Evolutionary conservation across 2,113 vertebrate genomes (phyloP), one percentile per base, ranked within the genome.

Genomic region (Ia io): DNA sequence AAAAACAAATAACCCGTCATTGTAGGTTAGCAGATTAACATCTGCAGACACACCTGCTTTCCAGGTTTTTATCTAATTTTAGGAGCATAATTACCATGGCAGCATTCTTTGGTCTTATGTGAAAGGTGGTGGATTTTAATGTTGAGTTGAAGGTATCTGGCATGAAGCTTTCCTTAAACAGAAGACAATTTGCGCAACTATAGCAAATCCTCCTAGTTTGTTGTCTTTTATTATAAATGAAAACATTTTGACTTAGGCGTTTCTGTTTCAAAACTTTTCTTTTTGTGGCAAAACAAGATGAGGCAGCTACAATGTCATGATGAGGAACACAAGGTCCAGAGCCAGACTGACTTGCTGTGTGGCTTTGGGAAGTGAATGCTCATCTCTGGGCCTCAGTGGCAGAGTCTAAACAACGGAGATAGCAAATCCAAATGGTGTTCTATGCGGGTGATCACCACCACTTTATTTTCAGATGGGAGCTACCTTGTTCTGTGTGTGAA

Each of bases 161-260:
- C n/a, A 11, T 16, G 65, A 94, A 56, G 61, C 74, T 73, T 88
- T 53, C 47, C 11, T 90, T 30, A 91, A 22, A 69, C n/a, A 74
- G 73, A 88, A 85, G 13, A 83, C 53, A 71, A 53, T 53, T 89
- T 93, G 67, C 7, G 61, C 40, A 92, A 8, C 10, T 78, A 16
- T 59, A 40, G 25, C 49, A 89, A 42, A 84, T 67, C 69, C n/a
- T 92, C 71, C 3, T 56, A 32, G 74, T 85, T 82, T 86, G 3
- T 53, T 88, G 95, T 65, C 88, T 95, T 90, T 84, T 70, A 14
- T 67, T 49, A 73, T 40, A 87, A 40, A 94, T 78, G 63, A 47
- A 79, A 82, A 61, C 44, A 28, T 80, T 95, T 88, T 87, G 35
- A 53, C 78, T 67, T 73, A 17, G 44, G 61, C 4, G 59, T 77